These are phyloP conservation scores for Barbus barbus DNA, from an alignment of 2,113 vertebrate genomes.

Conservation along the genomic window DNA sequence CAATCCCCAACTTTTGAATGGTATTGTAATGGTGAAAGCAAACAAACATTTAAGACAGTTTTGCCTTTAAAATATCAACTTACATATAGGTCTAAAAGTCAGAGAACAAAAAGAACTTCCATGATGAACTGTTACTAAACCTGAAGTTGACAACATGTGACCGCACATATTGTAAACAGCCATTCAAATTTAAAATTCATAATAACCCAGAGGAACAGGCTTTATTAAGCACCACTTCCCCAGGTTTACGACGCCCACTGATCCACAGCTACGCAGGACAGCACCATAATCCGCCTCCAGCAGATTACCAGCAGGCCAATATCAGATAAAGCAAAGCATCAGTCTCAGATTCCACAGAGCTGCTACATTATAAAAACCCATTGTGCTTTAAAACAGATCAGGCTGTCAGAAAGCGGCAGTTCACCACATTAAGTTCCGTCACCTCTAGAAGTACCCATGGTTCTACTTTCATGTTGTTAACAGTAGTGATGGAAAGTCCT, in stretches of 20 bases:
- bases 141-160: background rate
- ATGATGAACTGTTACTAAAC: too few species aligned
- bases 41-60: too few species aligned
- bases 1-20: background rate
- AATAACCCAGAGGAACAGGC: slow-evolving; percentile 11
- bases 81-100: background rate
- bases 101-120: background rate
- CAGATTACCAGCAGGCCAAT: background rate
- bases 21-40: too few species aligned
- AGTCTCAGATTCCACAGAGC: slow-evolving; percentile 9
- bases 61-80: background rate
- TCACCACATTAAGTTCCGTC: background rate
- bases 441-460: background rate
- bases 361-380: slow-evolving; percentile 19
- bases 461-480: too few species aligned
- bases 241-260: slow-evolving; percentile 16
- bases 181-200: background rate
- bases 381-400: background rate
- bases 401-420: background rate
- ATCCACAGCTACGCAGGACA: background rate
- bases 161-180: background rate
- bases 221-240: slow-evolving; percentile 21
- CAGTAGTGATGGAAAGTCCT: background rate
- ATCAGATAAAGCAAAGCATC: background rate
- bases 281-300: slow-evolving; percentile 28